Base-by-base conservation (phyloP, 2,888 invertebrate species). In the Drosophila emarginata region DNA sequence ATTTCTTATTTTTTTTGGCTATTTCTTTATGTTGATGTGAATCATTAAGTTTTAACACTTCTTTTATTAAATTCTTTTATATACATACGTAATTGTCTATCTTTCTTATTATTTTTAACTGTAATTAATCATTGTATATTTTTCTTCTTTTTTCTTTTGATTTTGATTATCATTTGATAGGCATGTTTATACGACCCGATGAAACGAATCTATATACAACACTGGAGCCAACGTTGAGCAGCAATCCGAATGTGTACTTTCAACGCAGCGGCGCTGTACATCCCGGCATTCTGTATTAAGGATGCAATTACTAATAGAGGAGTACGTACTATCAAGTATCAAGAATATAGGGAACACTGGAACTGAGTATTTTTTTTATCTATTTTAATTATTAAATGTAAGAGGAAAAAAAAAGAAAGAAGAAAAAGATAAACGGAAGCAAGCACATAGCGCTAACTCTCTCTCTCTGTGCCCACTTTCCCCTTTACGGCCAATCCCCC, bases 201-300 rank as follows among this genome's bases (percentile, higher is more conserved):
- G 97, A 96, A 91, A 95, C 95, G 87, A 96, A 95, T 93, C 94
- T 96, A 89, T 97, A 97, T 93, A 96, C 97, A 88, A 96, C 96
- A 80, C 93, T 95, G 91, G 96, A 96, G 92, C 96, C 96, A 84
- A 96, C 96, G 83, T 93, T 97, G 92, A 97, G 97, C 92, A 96
- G 95, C 92, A 97, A 97, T 93, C 97, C 97, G 79, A 97, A 97
- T 93, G 97, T 97, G 78, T 97, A 95, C 92, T 97, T 97, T 92
- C 97, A 97, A 92, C 94, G 97, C 89, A 94, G 95, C 85, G 95
- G 95, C 71, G 93, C 93, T 74, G 94, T 97, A 87, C 97, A 97
- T 93, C 96, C 96, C 80, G 97, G 97, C 92, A 96, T 97, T 96
- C 96, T 97, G 95, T 97, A 97, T 93, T 97, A 93, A 61, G 28